Evolutionary conservation across 2,797 vertebrate species (phyloP).

Genomic region (Sebastes flavidus): DNA sequence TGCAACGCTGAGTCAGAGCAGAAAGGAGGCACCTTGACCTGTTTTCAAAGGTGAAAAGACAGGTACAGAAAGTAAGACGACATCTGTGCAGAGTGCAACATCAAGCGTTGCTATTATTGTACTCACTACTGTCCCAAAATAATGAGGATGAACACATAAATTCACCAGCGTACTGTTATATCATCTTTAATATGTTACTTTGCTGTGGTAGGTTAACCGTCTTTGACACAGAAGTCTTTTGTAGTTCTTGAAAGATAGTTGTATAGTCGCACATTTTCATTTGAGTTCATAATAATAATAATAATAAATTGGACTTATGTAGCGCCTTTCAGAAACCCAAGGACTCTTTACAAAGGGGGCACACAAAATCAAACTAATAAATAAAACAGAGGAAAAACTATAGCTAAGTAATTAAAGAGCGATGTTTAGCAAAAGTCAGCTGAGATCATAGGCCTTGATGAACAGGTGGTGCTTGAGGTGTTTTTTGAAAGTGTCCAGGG

Average conservation of each 20-base stretch:
- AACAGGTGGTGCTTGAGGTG: no score
- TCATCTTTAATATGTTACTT: neutral
- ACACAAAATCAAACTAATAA: no score
- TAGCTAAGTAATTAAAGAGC: no score
- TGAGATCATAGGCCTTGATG: no score
- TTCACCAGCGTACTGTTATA: neutral
- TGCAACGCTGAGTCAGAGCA: neutral
- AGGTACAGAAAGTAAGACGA: neutral
- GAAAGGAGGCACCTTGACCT: constrained; percentile 13
- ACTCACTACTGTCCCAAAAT: neutral
- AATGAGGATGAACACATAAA: constrained; percentile 7
- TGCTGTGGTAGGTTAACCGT: neutral
- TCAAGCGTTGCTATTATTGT: neutral
- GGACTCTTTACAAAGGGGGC: no score
- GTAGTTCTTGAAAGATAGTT: neutral
- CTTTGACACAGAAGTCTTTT: neutral
- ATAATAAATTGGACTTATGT: no score
- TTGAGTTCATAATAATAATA: no score
- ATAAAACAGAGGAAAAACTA: no score
- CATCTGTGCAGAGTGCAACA: constrained; percentile 21
- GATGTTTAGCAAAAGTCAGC: no score
- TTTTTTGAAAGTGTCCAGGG: no score
- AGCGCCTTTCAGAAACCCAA: no score
- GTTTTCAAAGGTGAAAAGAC: constrained; percentile 18
- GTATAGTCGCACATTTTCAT: no score